Percentiles rank a stretch among this genome's conserved stretches.
Conservation (phyloP, 2,113 vertebrate genomes). For the Odocoileus hemionus region DNA sequence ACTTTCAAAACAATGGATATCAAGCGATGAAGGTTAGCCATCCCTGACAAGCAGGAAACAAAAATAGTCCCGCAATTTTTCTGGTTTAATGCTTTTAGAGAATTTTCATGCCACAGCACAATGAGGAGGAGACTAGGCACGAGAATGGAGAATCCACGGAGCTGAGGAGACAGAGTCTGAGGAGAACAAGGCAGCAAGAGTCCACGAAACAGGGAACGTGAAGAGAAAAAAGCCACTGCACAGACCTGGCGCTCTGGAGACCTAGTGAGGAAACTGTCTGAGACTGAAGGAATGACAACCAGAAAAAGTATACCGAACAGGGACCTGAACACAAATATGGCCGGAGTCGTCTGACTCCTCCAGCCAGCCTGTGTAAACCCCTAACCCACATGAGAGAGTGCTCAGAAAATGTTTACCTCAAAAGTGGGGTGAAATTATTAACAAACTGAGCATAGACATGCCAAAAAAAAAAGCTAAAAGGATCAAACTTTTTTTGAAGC, state of each 20-base stretch:
- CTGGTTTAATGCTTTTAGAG: background rate
- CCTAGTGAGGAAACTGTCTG: background rate
- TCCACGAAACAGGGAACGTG: background rate
- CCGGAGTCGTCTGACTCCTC: background rate
- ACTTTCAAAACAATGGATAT: background rate
- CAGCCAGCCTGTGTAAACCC: background rate
- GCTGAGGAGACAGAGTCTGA: background rate
- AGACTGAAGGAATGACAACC: background rate
- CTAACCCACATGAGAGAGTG: background rate
- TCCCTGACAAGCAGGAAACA: background rate
- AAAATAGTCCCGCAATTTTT: background rate
- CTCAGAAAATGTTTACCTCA: background rate
- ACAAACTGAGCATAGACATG: background rate
- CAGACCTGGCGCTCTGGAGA: background rate
- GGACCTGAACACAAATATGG: background rate
- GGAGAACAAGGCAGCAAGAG: background rate
- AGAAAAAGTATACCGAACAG: background rate
- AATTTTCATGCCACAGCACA: background rate
- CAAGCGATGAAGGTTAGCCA: background rate
- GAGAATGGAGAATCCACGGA: background rate
- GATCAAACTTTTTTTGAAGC: background rate
- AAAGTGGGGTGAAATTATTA: background rate
- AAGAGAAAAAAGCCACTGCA: background rate
- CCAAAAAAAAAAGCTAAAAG: background rate
- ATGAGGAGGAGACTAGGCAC: background rate